Evolutionary conservation across 2,888 invertebrate species (phyloP), one percentile per base, ranked within the genome.

Genomic region (Hesperia comma): DNA sequence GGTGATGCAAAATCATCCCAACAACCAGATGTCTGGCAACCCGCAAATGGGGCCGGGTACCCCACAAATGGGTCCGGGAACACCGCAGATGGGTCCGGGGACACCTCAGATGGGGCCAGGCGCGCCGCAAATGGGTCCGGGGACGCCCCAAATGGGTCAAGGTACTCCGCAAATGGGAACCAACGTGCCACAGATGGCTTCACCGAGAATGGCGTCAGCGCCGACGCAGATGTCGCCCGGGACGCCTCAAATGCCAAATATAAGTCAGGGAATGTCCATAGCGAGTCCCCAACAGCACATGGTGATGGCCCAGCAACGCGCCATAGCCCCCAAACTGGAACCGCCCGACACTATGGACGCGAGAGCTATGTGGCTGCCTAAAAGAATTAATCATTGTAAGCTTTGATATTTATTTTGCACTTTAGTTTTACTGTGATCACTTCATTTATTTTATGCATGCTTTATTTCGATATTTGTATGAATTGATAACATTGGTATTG

Each of bases 311-410:
- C 90, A 88, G 68, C 90, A 91, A 67, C 81, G 93, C 77, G 79
- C 86, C 5, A 86, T 93, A 73, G 93, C 94, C 40, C 93, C 94
- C 41, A 94, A 95, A 84, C 79, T 94, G 75, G 94, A 94, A 79
- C 94, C 94, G 21, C 93, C 93, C 53, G 94, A 94, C 74, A 92
- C 93, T 55, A 89, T 92, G 88, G 94, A 94, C 76, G 93, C 94
- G 63, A 87, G 94, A 72, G 88, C 93, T 70, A 94, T 94, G 88
- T 95, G 95, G 95, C 92, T 94, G 85, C 94, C 94, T 72, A 94
- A 94, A 84, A 86, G 94, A 91, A 94, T 95, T 92, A 94, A 94
- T 80, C 94, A 94, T 93, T 92, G 95, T 94, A 94, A 95, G 95
- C 93, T 92, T 82, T 67, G 80, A 81, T 69, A 79, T 80, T 81